Percentiles rank a stretch among this genome's conserved stretches.
These are phyloP conservation scores for Capitella teleta DNA, from an alignment of 1,140 invertebrate species.

Conservation along the genomic window DNA sequence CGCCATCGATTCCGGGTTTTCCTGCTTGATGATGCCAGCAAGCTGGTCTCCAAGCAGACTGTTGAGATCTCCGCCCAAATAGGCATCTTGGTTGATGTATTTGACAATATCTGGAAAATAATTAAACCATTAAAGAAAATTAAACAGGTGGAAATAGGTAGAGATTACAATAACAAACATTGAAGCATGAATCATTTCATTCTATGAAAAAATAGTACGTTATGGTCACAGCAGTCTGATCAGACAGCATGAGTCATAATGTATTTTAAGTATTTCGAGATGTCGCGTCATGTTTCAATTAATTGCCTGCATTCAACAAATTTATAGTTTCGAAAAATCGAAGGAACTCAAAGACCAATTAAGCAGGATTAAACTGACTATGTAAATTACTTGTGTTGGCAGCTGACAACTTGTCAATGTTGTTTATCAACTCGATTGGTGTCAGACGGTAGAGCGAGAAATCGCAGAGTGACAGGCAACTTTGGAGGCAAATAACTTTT, in stretches of 20 bases:
- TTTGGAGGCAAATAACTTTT: background rate
- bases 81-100: constrained; percentile 24
- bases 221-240: too few relatives aligned
- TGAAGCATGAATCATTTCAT: too few relatives aligned
- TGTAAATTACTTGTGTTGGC: background rate
- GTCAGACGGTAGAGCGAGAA: background rate
- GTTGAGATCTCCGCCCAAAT: constrained; percentile 13
- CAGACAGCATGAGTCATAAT: too few relatives aligned
- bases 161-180: background rate
- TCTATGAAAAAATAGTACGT: too few relatives aligned
- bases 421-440: background rate
- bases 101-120: constrained; percentile 27
- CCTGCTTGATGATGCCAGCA: background rate
- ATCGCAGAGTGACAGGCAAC: background rate
- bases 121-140: background rate
- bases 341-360: background rate
- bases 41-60: constrained; percentile 16
- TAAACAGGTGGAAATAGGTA: background rate
- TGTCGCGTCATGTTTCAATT: background rate
- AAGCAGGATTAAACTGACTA: background rate
- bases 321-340: too few relatives aligned
- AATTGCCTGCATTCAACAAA: too few relatives aligned
- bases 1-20: background rate
- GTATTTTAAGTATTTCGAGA: background rate
- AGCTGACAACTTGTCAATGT: background rate